Conservation (phyloP, 2,113 vertebrate species). For the Semicossyphus pulcher region DNA sequence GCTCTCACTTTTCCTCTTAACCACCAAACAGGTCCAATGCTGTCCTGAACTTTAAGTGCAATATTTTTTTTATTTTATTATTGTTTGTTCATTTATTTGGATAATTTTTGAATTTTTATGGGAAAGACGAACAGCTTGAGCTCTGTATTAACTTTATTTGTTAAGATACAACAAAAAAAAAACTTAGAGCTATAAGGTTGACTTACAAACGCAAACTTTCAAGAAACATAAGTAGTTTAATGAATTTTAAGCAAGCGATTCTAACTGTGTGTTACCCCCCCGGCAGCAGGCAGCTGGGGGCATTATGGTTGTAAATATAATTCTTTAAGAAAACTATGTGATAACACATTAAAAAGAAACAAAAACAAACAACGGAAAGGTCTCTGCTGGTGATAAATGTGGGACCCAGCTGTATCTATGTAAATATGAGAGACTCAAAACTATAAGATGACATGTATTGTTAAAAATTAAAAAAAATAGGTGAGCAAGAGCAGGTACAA, state of each 20-base stretch:
- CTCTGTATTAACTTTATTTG: constrained; percentile 83
- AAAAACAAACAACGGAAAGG: constrained; percentile 62
- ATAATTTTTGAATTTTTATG: constrained; percentile 75
- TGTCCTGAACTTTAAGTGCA: constrained; percentile 91
- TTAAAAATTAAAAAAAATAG: constrained; percentile 58
- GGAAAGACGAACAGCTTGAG: constrained; percentile 77
- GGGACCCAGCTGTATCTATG: constrained; percentile 81
- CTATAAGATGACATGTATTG: constrained; percentile 83
- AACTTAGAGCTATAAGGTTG: constrained; percentile 80
- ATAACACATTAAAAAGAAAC: constrained; percentile 76
- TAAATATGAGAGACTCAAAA: constrained; percentile 83
- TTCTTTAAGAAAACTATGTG: constrained; percentile 85
- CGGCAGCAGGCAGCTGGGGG: constrained; percentile 88
- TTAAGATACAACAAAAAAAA: constrained; percentile 71
- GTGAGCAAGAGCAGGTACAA: constrained; percentile 56
- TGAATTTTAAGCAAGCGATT: constrained; percentile 77
- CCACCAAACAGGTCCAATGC: constrained; percentile 80
- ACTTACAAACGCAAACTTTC: constrained; percentile 78
- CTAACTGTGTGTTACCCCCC: constrained; percentile 76
- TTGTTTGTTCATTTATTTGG: constrained; percentile 75
- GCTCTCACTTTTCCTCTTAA: constrained; percentile 73
- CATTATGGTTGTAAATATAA: constrained; percentile 85
- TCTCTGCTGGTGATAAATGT: constrained; percentile 71
- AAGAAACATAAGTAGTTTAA: constrained; percentile 76
- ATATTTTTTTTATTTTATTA: constrained; percentile 86